Evolutionary conservation across 1,140 invertebrate genomes (phyloP).

Genomic region (Drosophila yakuba): DNA sequence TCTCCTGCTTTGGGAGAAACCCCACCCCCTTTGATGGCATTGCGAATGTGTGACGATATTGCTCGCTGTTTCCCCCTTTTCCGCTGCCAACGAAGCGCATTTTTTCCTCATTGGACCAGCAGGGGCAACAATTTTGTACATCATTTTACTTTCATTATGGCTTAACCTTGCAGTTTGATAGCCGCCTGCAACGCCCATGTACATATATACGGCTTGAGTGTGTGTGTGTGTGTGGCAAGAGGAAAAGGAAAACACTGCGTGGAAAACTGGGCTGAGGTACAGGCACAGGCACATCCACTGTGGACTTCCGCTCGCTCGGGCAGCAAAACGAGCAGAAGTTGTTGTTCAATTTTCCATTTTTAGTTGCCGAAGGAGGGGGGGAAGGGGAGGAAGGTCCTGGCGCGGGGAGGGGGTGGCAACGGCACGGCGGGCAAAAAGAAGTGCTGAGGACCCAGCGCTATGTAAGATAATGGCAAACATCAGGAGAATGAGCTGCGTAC

Average conservation of each 20-base stretch:
- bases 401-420: neutral
- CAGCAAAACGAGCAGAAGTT: conserved; percentile 83
- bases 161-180: conserved; percentile 79
- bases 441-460: conserved; percentile 39
- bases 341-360: conserved; percentile 83
- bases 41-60: conserved; percentile 28
- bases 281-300: conserved; percentile 3
- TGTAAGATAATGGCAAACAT: conserved; percentile 75
- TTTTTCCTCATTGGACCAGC: conserved; percentile 48
- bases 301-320: conserved; percentile 76
- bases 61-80: conserved; percentile 2
- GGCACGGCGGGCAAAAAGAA: conserved; percentile 34
- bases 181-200: conserved; percentile 23
- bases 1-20: too few species aligned
- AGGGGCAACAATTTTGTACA: conserved; percentile 67
- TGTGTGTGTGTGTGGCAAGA: conserved; percentile 4
- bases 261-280: conserved; percentile 31
- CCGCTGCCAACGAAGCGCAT: neutral
- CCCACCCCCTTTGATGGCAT: neutral
- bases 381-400: neutral
- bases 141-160: conserved; percentile 82
- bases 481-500: conserved; percentile 43
- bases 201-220: conserved; percentile 7
- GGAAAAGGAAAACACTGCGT: conserved; percentile 70
- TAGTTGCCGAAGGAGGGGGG: conserved; percentile 53